These are phyloP conservation scores for Lepidochrysops patricia DNA, from an alignment of 2,888 invertebrate genomes.

Conservation along the genomic window DNA sequence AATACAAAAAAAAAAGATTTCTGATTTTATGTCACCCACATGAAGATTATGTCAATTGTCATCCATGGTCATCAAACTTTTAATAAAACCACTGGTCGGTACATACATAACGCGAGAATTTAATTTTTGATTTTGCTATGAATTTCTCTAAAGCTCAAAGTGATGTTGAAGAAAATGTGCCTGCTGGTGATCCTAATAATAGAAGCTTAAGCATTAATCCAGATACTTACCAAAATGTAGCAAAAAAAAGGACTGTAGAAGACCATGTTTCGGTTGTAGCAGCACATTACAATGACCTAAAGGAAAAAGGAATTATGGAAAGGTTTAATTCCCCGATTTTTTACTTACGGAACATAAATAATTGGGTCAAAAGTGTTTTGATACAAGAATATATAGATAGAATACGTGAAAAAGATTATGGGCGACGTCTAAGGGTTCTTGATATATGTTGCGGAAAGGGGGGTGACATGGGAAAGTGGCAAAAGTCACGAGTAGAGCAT, in stretches of 20 bases:
- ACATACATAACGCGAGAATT: too few relatives aligned
- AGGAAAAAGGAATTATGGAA: slow-evolving; percentile 86
- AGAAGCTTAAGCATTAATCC: neutral
- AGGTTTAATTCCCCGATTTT: slow-evolving; percentile 93
- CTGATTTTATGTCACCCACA: too few relatives aligned
- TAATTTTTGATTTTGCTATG: neutral
- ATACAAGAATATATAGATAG: slow-evolving; percentile 87
- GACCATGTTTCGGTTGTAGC: slow-evolving; percentile 79
- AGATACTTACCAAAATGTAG: slow-evolving; percentile 16
- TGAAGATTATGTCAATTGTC: too few relatives aligned
- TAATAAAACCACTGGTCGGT: too few relatives aligned
- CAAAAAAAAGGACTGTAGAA: slow-evolving; percentile 13
- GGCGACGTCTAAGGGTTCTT: slow-evolving; percentile 81
- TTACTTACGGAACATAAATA: slow-evolving; percentile 96
- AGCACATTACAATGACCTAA: slow-evolving; percentile 92
- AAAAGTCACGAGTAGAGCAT: slow-evolving; percentile 85
- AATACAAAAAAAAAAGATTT: too few relatives aligned
- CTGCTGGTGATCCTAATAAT: neutral
- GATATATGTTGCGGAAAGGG: slow-evolving; percentile 99
- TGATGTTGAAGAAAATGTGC: neutral
- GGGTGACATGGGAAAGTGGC: slow-evolving; percentile 98
- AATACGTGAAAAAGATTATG: slow-evolving; percentile 78
- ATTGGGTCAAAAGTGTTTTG: slow-evolving; percentile 98
- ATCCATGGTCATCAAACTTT: too few relatives aligned
- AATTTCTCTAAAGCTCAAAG: neutral